Base-by-base conservation (phyloP, 2,113 vertebrate genomes). In the Alces alces region DNA sequence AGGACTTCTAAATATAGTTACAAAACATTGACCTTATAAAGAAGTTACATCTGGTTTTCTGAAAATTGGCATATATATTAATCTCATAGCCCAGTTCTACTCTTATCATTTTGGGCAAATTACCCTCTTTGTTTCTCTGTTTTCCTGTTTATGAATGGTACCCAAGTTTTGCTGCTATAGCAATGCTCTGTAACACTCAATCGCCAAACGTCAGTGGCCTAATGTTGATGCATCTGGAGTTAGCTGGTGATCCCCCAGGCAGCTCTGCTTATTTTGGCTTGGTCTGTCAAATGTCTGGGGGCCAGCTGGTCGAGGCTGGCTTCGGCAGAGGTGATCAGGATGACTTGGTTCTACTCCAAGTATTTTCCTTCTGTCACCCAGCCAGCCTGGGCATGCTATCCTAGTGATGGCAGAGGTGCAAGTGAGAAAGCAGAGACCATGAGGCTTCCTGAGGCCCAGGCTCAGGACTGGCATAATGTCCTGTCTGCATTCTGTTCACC, bases 251-350 rank as follows among this genome's bases (percentile, higher is more conserved):
- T 88, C 50, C 23, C 64, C 55, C 30, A 50, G 61, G 86, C 94
- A 89, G 82, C 36, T 83, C 84, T 87, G 87, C 73, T 96, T 95
- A 91, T 90, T 96, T 96, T 94, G 88, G 86, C 93, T 52, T 5
- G 50, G 58, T 47, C 83, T 88, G 50, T 91, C 12, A 1, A 45
- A 94, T 21, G 33, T 82, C 47, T 95, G 36, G 73, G 58, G 61
- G 6, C 91, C 92, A 91, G 97, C 93, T 33, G 16, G 55, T 88
- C 73, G 80, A 52, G 66, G 55, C 61, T 97, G 95, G 95, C 91
- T 95, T 96, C 73, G 39, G 94, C 88, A 94, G 47, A 94, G 73
- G 30, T 78, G 58, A 76, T 43, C 30, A 27, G 80, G 93, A 93
- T 79, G 80, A 57, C 73, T 85, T 4, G 43, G 90, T 88, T 47